phyloP scores from a whole-genome alignment of 2,888 invertebrate genomes.

The Phengaris arion region DNA sequence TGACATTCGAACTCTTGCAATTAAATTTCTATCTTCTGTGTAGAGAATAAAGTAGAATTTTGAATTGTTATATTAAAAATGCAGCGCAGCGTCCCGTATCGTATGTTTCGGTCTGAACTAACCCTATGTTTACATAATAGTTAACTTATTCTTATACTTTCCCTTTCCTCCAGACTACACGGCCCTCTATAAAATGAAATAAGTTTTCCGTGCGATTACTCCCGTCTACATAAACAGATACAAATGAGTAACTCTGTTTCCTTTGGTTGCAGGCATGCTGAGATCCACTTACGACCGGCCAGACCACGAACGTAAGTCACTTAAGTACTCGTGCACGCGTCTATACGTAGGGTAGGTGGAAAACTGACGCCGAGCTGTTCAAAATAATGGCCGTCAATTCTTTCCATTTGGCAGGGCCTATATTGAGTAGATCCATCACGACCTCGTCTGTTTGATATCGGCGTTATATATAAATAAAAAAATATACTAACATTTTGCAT shows the following conservation, averaged over 20 bases:
- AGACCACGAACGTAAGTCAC: slow-evolving; percentile 76
- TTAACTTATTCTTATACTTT: not conserved
- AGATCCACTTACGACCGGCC: slow-evolving; percentile 74
- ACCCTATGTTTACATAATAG: not conserved
- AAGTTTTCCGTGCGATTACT: not conserved
- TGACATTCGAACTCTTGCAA: too few species aligned
- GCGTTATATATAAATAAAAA: not conserved
- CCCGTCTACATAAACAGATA: not conserved
- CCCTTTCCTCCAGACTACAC: not conserved
- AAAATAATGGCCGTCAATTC: slow-evolving; percentile 55
- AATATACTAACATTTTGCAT: not conserved
- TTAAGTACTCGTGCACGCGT: slow-evolving; percentile 30
- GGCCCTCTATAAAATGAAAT: not conserved
- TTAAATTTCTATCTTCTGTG: too few species aligned
- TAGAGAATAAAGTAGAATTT: too few species aligned
- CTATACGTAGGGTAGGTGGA: slow-evolving; percentile 32
- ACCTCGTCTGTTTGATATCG: slow-evolving; percentile 17
- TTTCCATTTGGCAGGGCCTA: slow-evolving; percentile 49
- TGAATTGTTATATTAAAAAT: too few species aligned
- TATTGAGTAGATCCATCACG: slow-evolving; percentile 60
- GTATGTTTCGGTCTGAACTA: not conserved
- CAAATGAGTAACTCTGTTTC: slow-evolving; percentile 30
- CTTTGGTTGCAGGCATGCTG: slow-evolving; percentile 69
- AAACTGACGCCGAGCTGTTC: slow-evolving; percentile 44
- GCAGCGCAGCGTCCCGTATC: too few species aligned